phyloP scores from a whole-genome alignment of 2,797 vertebrate genomes.

The Bradypodion ventrale region DNA sequence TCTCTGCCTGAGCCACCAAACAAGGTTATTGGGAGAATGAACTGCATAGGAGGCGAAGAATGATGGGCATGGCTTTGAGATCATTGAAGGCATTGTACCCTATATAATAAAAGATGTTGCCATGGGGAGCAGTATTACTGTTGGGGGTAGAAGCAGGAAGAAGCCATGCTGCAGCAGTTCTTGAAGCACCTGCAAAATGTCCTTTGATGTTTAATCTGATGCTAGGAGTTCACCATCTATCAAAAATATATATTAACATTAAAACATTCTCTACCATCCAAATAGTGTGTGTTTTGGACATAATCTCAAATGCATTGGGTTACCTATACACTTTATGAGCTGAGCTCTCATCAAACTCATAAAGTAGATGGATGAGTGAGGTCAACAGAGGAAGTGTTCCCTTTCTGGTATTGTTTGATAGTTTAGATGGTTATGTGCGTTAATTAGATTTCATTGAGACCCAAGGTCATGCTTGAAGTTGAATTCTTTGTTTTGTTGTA shows the following conservation, averaged over 20 bases:
- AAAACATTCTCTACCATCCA: slow-evolving; percentile 50
- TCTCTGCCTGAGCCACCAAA: too few species aligned
- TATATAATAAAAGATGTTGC: too few species aligned
- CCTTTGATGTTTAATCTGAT: neutral
- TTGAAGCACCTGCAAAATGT: neutral
- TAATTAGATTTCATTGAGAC: slow-evolving; percentile 29
- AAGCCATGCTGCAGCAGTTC: neutral
- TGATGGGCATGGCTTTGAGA: too few species aligned
- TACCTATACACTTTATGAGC: slow-evolving; percentile 38
- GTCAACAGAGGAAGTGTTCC: slow-evolving; percentile 24
- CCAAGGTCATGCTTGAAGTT: slow-evolving; percentile 26
- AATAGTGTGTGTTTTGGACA: slow-evolving; percentile 53
- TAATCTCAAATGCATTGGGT: slow-evolving; percentile 51
- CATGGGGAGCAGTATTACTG: neutral
- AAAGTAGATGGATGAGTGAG: slow-evolving; percentile 6
- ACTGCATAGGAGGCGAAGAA: too few species aligned
- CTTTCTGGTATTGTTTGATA: slow-evolving; percentile 40
- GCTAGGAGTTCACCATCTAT: neutral
- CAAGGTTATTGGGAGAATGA: too few species aligned
- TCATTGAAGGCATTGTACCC: too few species aligned
- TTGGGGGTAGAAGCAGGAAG: neutral
- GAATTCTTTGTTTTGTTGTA: slow-evolving; percentile 37
- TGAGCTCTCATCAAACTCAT: slow-evolving; percentile 42
- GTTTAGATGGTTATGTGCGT: slow-evolving; percentile 20
- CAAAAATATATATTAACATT: neutral